A percentile compares a stretch with the other conserved stretches of the same genome.
Evolutionary conservation across 2,113 vertebrate genomes (phyloP).

Genomic region (Phalacrocorax brasilianus): DNA sequence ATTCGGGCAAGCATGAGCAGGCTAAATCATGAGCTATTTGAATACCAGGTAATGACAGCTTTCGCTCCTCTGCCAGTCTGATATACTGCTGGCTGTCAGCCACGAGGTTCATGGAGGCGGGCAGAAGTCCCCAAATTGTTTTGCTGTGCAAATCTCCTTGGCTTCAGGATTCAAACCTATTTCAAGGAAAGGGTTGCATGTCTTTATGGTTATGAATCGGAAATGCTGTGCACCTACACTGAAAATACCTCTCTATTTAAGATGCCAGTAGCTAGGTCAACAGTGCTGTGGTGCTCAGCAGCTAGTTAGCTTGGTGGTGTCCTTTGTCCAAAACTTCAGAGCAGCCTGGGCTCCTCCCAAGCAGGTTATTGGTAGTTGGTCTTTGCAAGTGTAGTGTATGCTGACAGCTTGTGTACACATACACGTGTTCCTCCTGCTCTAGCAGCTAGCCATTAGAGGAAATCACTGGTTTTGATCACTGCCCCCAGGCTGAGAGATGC

Average conservation of each 20-base stretch:
- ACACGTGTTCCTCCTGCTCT: not conserved
- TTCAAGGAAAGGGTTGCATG: not conserved
- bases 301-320: not conserved
- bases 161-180: not conserved
- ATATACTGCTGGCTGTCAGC: not conserved
- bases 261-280: not conserved
- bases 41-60: not conserved
- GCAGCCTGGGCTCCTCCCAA: not conserved
- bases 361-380: not conserved
- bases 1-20: not conserved
- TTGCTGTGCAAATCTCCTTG: not conserved
- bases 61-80: not conserved
- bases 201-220: not conserved
- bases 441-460: not conserved
- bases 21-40: not conserved
- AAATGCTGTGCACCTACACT: not conserved
- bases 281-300: not conserved
- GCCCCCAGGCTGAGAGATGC: not conserved
- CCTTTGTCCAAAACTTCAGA: not conserved
- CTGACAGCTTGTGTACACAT: not conserved
- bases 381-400: not conserved
- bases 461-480: not conserved
- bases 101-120: accelerated
- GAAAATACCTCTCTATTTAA: not conserved
- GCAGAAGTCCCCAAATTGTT: not conserved